Conservation (phyloP, 64 coral and sea anemone species). For the Montipora cactus region DNA sequence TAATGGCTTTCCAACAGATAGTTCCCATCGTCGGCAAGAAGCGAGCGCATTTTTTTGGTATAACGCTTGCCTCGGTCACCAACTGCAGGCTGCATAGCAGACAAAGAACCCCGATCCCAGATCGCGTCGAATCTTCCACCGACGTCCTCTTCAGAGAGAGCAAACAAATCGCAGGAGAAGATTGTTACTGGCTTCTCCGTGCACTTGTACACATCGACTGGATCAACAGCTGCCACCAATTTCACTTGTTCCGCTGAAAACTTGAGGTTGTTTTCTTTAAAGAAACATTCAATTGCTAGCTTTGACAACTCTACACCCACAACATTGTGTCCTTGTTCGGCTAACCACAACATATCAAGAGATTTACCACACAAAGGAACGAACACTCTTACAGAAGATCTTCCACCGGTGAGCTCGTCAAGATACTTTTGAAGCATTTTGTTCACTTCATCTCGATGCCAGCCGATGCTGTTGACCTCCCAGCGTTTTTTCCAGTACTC, state of each 20-base stretch:
- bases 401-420: constrained; percentile 46
- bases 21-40: constrained; percentile 32
- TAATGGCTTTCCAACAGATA: constrained; percentile 53
- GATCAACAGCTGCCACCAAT: background rate
- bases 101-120: constrained; percentile 65
- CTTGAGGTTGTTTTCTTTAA: constrained; percentile 51
- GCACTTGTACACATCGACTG: constrained; percentile 29
- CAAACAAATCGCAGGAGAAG: constrained; percentile 32
- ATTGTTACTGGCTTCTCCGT: background rate
- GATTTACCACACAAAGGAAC: constrained; percentile 68
- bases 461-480: constrained; percentile 21
- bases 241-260: constrained; percentile 24
- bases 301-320: constrained; percentile 64
- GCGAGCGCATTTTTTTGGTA: constrained; percentile 35
- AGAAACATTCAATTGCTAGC: constrained; percentile 34
- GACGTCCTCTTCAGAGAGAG: background rate
- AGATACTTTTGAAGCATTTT: constrained; percentile 63
- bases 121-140: constrained; percentile 55
- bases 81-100: constrained; percentile 9
- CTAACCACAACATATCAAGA: constrained; percentile 67
- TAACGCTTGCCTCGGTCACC: constrained; percentile 40
- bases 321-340: constrained; percentile 58
- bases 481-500: background rate
- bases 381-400: constrained; percentile 29
- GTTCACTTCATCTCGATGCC: constrained; percentile 47